Percentiles rank a stretch among this genome's conserved stretches.
Conservation (phyloP, 2,888 invertebrate species). For the Spilosoma lubricipeda region DNA sequence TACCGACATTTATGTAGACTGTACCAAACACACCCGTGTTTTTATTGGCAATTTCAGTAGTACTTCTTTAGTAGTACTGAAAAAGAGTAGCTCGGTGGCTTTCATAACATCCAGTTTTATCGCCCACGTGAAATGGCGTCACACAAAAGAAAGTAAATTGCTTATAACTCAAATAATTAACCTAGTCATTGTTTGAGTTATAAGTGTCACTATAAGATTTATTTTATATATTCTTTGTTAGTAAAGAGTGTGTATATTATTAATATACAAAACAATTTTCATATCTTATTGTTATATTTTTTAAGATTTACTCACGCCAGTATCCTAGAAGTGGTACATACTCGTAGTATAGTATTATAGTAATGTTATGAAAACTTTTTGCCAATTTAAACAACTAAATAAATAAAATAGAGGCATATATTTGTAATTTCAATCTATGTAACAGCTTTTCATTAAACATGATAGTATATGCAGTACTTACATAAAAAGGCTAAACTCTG, state of each 20-base stretch:
- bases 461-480: too few relatives aligned
- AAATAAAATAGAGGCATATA: too few relatives aligned
- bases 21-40: background rate
- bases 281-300: background rate
- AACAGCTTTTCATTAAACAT: too few relatives aligned
- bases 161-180: too few relatives aligned
- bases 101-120: slow-evolving; percentile 8
- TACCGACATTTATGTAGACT: background rate
- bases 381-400: background rate
- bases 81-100: slow-evolving; percentile 9
- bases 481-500: too few relatives aligned
- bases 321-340: too few relatives aligned
- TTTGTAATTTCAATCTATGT: too few relatives aligned
- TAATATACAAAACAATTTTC: too few relatives aligned
- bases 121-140: background rate
- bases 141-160: slow-evolving; percentile 12
- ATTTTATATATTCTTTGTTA: background rate
- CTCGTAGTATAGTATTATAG: too few relatives aligned
- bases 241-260: background rate
- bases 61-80: slow-evolving; percentile 16
- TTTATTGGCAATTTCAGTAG: slow-evolving; percentile 21
- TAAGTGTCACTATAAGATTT: background rate
- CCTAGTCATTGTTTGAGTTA: slow-evolving; percentile 2
- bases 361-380: too few relatives aligned
- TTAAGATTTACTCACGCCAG: too few relatives aligned